Conservation (phyloP, 2,113 vertebrate genomes). For the rabbit (Oryctolagus cuniculus) region mOryCun1.1 NC_091435.1:32606001-32606500, state of each 20-base stretch:
- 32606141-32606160: background rate
- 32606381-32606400: no score
- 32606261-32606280: background rate
- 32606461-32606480: no score
- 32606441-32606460: no score
- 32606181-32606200: background rate
- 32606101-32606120: background rate
- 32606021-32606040: no score
- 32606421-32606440: no score
- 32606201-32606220: background rate
- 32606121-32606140: background rate
- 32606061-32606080: background rate
- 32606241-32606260: background rate
- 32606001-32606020: no score
- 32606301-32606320: background rate
- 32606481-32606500: no score
- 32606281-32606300: background rate
- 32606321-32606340: background rate
- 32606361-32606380: background rate
- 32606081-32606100: background rate
- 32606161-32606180: background rate
- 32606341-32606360: background rate
- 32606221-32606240: background rate
- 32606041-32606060: background rate
- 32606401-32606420: no score